Percentiles rank a stretch among this genome's conserved stretches.
Conservation (phyloP, 2,797 vertebrate genomes). For the Propithecus deckenii region DNA sequence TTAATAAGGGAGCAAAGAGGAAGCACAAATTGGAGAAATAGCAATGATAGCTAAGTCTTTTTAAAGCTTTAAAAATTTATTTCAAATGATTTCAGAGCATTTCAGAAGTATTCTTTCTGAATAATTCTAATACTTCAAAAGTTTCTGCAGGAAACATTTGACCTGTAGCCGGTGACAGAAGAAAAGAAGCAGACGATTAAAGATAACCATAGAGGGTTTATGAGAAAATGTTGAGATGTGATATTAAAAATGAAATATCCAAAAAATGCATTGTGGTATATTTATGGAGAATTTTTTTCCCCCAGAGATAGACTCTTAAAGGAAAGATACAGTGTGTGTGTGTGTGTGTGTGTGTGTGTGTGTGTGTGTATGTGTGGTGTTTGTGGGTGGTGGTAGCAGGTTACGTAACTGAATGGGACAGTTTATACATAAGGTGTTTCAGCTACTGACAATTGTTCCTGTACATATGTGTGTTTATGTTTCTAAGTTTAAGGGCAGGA, state of each 20-base stretch:
- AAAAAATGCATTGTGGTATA: neutral
- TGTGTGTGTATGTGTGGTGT: neutral
- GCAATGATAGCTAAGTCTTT: neutral
- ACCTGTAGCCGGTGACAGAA: neutral
- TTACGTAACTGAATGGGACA: neutral
- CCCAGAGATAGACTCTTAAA: neutral
- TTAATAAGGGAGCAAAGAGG: neutral
- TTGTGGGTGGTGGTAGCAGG: neutral
- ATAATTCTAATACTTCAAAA: constrained; percentile 21
- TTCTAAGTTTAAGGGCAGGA: neutral
- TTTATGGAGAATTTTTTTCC: neutral
- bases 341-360: accelerated
- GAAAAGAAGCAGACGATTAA: neutral
- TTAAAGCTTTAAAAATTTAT: neutral
- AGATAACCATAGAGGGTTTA: neutral
- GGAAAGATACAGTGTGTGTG: neutral
- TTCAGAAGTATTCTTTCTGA: neutral
- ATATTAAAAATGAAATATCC: constrained; percentile 1
- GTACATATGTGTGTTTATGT: neutral
- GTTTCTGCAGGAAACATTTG: neutral
- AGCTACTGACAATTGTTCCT: neutral
- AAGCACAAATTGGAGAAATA: neutral
- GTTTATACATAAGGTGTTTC: neutral
- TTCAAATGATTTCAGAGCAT: neutral
- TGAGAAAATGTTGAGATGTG: neutral